Evolutionary conservation across 2,888 invertebrate species (phyloP).

Genomic region (Camptogramma bilineatum): DNA sequence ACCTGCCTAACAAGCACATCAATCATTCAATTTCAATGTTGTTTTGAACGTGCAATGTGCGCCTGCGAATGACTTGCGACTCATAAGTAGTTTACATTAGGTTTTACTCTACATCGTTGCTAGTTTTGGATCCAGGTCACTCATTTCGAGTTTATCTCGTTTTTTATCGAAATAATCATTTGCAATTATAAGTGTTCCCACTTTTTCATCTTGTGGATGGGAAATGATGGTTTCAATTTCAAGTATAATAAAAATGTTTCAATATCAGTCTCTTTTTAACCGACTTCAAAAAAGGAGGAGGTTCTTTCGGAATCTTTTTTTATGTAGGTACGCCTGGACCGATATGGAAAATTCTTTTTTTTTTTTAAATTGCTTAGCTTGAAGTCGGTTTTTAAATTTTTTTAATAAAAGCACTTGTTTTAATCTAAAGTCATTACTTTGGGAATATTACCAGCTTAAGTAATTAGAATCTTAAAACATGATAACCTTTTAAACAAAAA

Average conservation of each 20-base stretch:
- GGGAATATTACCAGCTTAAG: background rate
- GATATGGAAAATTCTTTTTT: too few relatives aligned
- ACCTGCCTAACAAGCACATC: background rate
- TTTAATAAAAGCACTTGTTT: too few relatives aligned
- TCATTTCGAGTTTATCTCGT: conserved; percentile 1
- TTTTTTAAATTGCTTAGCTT: too few relatives aligned
- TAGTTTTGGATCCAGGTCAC: conserved; percentile 19
- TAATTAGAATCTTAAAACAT: background rate
- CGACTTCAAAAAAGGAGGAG: too few relatives aligned
- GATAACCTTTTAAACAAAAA: background rate
- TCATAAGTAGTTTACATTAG: conserved; percentile 14
- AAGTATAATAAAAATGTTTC: too few relatives aligned
- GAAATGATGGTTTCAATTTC: too few relatives aligned
- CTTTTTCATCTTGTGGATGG: background rate
- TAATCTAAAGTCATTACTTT: background rate
- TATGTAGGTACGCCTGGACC: too few relatives aligned
- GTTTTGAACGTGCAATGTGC: background rate
- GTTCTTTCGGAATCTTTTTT: too few relatives aligned
- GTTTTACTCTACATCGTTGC: conserved; percentile 7
- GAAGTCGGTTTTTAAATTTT: too few relatives aligned
- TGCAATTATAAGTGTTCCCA: background rate
- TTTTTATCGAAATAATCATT: background rate
- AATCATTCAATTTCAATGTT: background rate
- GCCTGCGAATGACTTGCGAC: conserved; percentile 18
- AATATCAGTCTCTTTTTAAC: too few relatives aligned